A percentile compares a stretch with the other conserved stretches of the same genome.
Conservation (phyloP, 2,113 vertebrate species). For the Psophia crepitans region DNA sequence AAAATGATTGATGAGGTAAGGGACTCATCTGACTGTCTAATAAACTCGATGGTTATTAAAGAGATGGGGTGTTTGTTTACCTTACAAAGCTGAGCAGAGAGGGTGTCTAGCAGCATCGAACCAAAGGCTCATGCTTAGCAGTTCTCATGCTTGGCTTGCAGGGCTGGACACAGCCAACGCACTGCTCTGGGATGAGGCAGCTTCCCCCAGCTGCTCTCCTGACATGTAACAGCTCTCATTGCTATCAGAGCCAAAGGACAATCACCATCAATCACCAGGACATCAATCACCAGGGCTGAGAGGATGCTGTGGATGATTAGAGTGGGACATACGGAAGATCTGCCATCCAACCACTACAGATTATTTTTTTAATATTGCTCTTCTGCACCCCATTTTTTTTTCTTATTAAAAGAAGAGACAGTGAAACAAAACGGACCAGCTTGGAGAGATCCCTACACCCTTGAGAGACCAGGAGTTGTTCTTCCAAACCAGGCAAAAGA, state of each 20-base stretch:
- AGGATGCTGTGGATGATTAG: background rate
- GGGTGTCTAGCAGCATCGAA: background rate
- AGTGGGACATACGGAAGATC: background rate
- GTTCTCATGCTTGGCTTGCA: background rate
- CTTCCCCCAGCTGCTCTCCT: background rate
- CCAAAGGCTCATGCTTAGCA: background rate
- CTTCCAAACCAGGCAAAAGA: background rate
- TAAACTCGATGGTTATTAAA: background rate
- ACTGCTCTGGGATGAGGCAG: background rate
- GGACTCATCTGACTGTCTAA: background rate
- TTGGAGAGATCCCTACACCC: background rate
- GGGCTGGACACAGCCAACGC: rapidly evolving
- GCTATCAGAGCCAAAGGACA: background rate
- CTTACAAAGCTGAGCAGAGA: background rate
- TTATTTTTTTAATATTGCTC: background rate
- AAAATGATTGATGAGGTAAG: slow-evolving; percentile 1
- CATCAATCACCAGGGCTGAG: rapidly evolving
- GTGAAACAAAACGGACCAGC: background rate
- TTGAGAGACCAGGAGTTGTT: background rate
- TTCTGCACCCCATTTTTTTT: background rate
- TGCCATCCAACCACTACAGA: background rate
- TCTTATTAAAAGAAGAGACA: background rate
- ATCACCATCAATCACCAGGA: too few species aligned
- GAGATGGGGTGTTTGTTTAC: background rate
- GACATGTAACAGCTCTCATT: background rate